Evolutionary conservation across 1,140 invertebrate genomes (phyloP).

Genomic region (Macrostomum lignano): DNA sequence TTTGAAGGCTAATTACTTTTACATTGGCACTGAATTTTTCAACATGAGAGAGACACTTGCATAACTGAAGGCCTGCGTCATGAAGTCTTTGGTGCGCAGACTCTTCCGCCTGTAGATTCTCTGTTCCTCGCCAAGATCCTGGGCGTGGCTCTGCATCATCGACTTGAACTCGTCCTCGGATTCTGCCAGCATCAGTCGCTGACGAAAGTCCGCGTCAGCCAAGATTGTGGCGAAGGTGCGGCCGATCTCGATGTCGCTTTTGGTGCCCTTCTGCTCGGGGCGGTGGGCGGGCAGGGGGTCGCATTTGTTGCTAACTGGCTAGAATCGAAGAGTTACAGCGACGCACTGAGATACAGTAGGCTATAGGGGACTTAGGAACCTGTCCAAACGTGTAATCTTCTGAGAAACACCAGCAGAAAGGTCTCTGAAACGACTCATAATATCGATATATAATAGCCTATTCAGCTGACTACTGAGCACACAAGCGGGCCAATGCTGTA

Average conservation of each 20-base stretch:
- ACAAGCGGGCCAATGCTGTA: too few relatives aligned
- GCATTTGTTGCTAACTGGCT: too few relatives aligned
- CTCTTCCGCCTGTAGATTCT: constrained; percentile 11
- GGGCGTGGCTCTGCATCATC: constrained; percentile 30
- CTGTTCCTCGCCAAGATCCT: constrained; percentile 33
- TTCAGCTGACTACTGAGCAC: too few relatives aligned
- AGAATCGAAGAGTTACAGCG: too few relatives aligned
- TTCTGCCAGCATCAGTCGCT: constrained; percentile 29
- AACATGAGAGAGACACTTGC: constrained; percentile 1
- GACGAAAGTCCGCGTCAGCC: constrained; percentile 35
- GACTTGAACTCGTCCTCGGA: constrained; percentile 22
- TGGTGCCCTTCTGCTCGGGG: constrained; percentile 41
- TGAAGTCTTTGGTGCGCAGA: constrained; percentile 5
- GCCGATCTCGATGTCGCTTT: constrained; percentile 38
- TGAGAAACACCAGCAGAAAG: too few relatives aligned
- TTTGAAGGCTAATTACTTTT: too few relatives aligned
- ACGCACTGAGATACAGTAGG: too few relatives aligned
- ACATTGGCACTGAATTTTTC: neutral
- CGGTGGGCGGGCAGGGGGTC: too few relatives aligned
- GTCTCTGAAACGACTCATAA: too few relatives aligned
- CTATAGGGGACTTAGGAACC: too few relatives aligned
- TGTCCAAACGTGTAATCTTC: too few relatives aligned
- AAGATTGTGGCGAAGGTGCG: constrained; percentile 39
- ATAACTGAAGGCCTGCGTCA: constrained; percentile 1
- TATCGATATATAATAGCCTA: too few relatives aligned